These are phyloP conservation scores for Patella depressa DNA, from an alignment of 2,888 invertebrate species.

Conservation along the genomic window DNA sequence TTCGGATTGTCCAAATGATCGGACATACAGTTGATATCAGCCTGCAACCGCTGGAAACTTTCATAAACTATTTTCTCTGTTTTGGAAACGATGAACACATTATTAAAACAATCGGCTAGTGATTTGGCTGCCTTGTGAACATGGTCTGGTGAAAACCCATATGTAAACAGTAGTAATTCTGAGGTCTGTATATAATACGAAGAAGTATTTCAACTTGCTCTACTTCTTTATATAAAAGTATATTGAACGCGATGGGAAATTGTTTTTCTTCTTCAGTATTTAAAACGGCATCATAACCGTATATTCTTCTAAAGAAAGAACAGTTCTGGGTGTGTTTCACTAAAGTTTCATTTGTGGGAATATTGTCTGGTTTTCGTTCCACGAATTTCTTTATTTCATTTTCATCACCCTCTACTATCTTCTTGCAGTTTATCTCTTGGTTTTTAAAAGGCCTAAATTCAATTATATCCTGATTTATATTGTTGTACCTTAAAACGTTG, in stretches of 20 bases:
- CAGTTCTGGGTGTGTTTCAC: conserved; percentile 47
- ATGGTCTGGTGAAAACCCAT: conserved; percentile 41
- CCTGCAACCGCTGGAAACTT: conserved; percentile 63
- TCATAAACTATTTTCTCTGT: conserved; percentile 65
- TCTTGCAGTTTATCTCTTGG: neutral
- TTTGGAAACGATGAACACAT: conserved; percentile 66
- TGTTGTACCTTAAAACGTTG: too few species aligned
- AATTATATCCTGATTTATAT: too few species aligned
- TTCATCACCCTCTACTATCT: neutral
- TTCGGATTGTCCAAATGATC: conserved; percentile 49
- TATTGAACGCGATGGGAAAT: conserved; percentile 65
- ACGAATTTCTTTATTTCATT: neutral
- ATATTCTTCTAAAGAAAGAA: conserved; percentile 38
- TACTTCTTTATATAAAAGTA: conserved; percentile 60
- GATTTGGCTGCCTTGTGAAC: conserved; percentile 49
- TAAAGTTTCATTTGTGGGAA: neutral
- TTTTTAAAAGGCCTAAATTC: too few species aligned
- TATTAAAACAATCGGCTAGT: conserved; percentile 63
- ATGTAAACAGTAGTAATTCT: conserved; percentile 69
- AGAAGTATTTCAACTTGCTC: conserved; percentile 62
- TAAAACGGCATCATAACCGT: conserved; percentile 38
- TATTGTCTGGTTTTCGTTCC: neutral
- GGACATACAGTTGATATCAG: conserved; percentile 69
- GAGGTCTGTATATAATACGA: conserved; percentile 62
- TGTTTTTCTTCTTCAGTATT: conserved; percentile 44